Conservation (phyloP, 1,140 invertebrate genomes). For the Anastatus disparis region DNA sequence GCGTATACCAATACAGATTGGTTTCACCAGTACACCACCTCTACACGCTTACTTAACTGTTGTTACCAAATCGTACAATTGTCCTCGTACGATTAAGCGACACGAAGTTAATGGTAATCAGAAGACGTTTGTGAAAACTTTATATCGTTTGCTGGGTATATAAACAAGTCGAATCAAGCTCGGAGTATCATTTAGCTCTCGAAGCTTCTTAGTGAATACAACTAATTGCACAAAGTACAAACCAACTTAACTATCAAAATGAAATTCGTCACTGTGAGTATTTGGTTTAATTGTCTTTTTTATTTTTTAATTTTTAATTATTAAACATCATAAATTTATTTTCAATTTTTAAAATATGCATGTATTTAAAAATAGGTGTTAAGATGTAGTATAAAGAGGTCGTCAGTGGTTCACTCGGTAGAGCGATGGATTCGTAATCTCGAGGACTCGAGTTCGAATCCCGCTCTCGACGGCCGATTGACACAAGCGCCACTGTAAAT, state of each 20-base stretch:
- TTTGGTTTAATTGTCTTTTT: too few relatives aligned
- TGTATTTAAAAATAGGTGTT: too few relatives aligned
- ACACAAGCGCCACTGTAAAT: too few relatives aligned
- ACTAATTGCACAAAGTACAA: constrained; percentile 6
- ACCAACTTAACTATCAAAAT: constrained; percentile 21
- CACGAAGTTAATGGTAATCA: constrained; percentile 34
- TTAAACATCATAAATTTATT: too few relatives aligned
- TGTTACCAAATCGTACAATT: constrained; percentile 32
- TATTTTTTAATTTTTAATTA: too few relatives aligned
- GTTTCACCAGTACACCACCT: constrained; percentile 10
- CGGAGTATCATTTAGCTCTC: constrained; percentile 34
- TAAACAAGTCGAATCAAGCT: constrained; percentile 10
- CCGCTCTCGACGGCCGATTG: too few relatives aligned
- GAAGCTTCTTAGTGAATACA: constrained; percentile 15
- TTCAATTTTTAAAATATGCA: too few relatives aligned
- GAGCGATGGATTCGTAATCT: too few relatives aligned
- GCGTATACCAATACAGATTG: constrained; percentile 15
- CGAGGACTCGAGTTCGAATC: too few relatives aligned
- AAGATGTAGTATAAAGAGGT: too few relatives aligned
- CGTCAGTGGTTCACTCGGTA: too few relatives aligned
- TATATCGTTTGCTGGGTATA: constrained; percentile 23
- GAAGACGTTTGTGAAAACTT: too few relatives aligned
- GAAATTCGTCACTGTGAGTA: constrained; percentile 38
- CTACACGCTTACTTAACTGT: not conserved
- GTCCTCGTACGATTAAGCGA: constrained; percentile 22